Percentiles rank a stretch among this genome's conserved stretches.
Evolutionary conservation across 2,113 vertebrate genomes (phyloP).

Genomic region (Amia ocellicauda): DNA sequence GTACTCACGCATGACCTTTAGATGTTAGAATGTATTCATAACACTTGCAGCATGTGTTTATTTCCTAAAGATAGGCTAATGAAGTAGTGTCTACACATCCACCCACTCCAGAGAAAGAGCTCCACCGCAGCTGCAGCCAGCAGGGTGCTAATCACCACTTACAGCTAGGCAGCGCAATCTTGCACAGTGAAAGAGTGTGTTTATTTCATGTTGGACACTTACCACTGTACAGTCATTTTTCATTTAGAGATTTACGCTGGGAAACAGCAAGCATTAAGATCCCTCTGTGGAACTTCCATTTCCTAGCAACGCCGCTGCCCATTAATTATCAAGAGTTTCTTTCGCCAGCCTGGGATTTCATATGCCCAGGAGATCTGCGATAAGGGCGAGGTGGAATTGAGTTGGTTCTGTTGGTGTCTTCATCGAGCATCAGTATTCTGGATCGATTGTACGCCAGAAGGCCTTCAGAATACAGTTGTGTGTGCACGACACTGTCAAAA

Average conservation of each 20-base stretch:
- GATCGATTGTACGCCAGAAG: too few species aligned
- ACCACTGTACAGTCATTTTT: slow-evolving; percentile 23
- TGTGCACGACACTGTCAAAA: too few species aligned
- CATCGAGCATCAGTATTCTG: too few species aligned
- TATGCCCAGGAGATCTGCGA: neutral
- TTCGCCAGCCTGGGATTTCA: neutral
- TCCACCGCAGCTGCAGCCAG: slow-evolving; percentile 71
- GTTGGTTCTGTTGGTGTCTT: too few species aligned
- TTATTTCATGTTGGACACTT: slow-evolving; percentile 48
- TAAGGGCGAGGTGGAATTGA: neutral
- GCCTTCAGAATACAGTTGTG: too few species aligned
- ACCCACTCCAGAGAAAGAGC: slow-evolving; percentile 58
- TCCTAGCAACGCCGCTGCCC: neutral
- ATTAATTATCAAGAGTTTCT: slow-evolving; percentile 1
- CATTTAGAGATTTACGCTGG: neutral
- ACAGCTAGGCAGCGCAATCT: slow-evolving; percentile 46
- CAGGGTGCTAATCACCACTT: slow-evolving; percentile 72
- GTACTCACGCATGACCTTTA: slow-evolving; percentile 65
- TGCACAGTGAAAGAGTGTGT: slow-evolving; percentile 32
- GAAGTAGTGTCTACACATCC: slow-evolving; percentile 61
- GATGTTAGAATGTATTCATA: slow-evolving; percentile 66
- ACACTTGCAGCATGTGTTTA: slow-evolving; percentile 65
- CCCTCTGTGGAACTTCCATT: neutral
- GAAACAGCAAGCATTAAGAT: neutral
- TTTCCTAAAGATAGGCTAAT: slow-evolving; percentile 67